phyloP scores from a whole-genome alignment of 2,113 vertebrate species.

The Otocyon megalotis region DNA sequence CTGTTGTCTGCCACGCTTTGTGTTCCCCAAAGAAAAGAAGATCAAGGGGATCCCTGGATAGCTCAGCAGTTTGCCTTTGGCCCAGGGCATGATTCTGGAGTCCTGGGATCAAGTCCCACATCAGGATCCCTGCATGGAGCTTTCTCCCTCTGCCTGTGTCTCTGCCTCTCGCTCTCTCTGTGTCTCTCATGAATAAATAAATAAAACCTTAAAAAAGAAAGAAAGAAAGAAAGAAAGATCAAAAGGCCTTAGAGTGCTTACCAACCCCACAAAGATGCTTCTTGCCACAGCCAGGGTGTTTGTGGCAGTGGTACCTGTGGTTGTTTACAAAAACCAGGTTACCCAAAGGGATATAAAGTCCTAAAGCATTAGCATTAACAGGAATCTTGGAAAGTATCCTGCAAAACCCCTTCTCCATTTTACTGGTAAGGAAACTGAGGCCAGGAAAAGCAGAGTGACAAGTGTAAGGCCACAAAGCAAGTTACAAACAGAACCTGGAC shows the following conservation, averaged over 20 bases:
- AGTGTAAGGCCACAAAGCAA: background rate
- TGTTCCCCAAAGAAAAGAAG: background rate
- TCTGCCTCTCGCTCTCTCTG: too few species aligned
- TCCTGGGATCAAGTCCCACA: too few species aligned
- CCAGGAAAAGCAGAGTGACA: background rate
- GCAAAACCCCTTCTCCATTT: background rate
- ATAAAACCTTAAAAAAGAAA: background rate
- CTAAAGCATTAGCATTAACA: background rate
- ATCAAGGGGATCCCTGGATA: background rate
- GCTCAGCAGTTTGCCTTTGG: too few species aligned
- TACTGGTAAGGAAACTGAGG: background rate
- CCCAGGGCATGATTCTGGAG: too few species aligned
- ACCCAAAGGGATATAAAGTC: constrained; percentile 87
- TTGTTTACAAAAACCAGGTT: constrained; percentile 95
- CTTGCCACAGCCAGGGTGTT: constrained; percentile 96
- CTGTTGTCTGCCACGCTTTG: constrained; percentile 1
- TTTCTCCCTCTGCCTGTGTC: too few species aligned
- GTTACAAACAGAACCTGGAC: background rate
- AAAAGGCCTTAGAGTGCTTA: constrained; percentile 80
- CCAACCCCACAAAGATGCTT: constrained; percentile 98
- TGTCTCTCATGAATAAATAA: too few species aligned
- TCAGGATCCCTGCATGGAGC: too few species aligned
- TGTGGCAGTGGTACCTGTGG: constrained; percentile 94
- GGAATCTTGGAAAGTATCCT: background rate
- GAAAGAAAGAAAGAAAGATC: background rate